phyloP scores from a whole-genome alignment of 2,113 vertebrate genomes.

The Erythrocebus patas region DNA sequence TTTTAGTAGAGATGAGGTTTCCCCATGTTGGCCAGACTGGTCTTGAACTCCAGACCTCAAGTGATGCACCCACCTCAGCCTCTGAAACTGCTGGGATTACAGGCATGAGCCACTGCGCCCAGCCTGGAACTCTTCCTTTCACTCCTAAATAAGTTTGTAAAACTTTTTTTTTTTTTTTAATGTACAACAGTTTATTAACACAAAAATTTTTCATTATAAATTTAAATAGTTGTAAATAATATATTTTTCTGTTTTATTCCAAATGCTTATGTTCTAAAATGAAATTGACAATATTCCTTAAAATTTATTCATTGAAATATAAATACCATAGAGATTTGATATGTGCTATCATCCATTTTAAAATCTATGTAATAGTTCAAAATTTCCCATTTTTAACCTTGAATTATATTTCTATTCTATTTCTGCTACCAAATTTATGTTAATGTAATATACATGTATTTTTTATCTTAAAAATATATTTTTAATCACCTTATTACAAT shows the following conservation, averaged over 20 bases:
- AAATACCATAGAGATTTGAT: neutral
- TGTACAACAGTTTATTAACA: neutral
- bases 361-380: neutral
- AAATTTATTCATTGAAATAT: neutral
- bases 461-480: neutral
- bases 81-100: too few relatives aligned
- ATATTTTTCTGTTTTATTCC: neutral
- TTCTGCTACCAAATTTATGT: neutral
- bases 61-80: too few relatives aligned
- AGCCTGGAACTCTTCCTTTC: too few relatives aligned
- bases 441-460: neutral
- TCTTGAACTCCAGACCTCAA: too few relatives aligned
- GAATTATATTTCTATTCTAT: neutral
- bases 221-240: neutral
- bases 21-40: too few relatives aligned
- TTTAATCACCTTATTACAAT: neutral
- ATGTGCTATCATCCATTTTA: neutral
- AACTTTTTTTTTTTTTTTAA: neutral
- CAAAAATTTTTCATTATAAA: neutral
- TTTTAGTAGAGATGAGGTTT: too few relatives aligned
- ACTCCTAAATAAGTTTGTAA: neutral
- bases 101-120: too few relatives aligned
- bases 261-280: neutral
- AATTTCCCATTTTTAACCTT: neutral
- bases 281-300: neutral